These are phyloP conservation scores for Tachysurus vachellii DNA, from an alignment of 2,113 vertebrate genomes.

Conservation along the genomic window DNA sequence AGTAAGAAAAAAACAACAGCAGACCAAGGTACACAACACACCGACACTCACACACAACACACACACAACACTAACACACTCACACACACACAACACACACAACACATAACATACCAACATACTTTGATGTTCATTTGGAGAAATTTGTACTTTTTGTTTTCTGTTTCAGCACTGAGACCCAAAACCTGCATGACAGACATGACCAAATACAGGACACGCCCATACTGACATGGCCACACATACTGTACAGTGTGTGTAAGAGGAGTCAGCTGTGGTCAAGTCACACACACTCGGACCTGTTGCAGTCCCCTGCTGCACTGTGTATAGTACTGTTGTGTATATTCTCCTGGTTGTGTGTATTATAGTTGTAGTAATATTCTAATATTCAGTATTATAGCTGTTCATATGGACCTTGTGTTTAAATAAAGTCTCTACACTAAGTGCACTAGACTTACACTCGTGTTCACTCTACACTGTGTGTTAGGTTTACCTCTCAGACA, in stretches of 20 bases:
- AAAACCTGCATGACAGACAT: conserved; percentile 92
- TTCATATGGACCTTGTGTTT: neutral
- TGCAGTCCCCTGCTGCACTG: neutral
- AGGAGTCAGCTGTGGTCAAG: neutral
- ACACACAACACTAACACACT: conserved; percentile 54
- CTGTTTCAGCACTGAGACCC: conserved; percentile 83
- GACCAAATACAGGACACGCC: conserved; percentile 55
- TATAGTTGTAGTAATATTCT: conserved; percentile 36
- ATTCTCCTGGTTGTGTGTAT: conserved; percentile 2
- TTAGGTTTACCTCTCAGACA: no score
- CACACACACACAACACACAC: conserved; percentile 80
- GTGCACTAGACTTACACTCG: neutral
- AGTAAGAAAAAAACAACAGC: conserved; percentile 81
- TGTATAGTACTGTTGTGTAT: neutral
- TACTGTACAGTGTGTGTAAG: neutral
- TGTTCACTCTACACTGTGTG: neutral
- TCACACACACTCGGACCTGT: neutral
- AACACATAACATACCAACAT: conserved; percentile 74
- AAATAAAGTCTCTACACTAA: conserved; percentile 15
- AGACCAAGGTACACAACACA: conserved; percentile 85
- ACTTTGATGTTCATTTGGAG: neutral
- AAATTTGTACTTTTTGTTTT: conserved; percentile 19
- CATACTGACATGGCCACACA: neutral
- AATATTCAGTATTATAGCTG: conserved; percentile 39
- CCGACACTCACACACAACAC: conserved; percentile 59